Conservation (phyloP, 2,797 vertebrate species). For the Chromis chromis region DNA sequence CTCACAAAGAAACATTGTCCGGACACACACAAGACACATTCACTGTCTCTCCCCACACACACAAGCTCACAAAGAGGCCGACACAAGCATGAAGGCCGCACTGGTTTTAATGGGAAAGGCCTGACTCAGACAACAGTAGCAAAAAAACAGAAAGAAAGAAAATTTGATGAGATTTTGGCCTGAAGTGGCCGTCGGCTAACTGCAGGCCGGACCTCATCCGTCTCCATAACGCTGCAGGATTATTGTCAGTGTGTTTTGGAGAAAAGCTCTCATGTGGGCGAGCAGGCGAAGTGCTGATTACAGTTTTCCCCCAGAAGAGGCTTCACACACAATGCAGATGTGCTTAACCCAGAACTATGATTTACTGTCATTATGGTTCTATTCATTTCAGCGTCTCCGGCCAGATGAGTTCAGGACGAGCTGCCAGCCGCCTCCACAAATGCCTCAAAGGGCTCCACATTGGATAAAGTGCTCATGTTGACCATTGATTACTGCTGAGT, state of each 20-base stretch:
- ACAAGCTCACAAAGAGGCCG: slow-evolving; percentile 16
- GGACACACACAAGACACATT: slow-evolving; percentile 71
- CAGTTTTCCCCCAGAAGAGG: slow-evolving; percentile 21
- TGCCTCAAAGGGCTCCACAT: background rate
- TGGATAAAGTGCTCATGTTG: background rate
- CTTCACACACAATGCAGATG: slow-evolving; percentile 7
- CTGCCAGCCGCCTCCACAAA: no score
- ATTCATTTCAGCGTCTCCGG: slow-evolving; percentile 1
- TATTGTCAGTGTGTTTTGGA: slow-evolving; percentile 41
- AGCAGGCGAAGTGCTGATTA: slow-evolving; percentile 40
- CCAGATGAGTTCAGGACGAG: background rate
- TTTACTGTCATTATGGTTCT: background rate
- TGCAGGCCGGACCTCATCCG: slow-evolving; percentile 30
- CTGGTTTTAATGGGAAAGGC: slow-evolving; percentile 67
- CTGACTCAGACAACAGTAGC: slow-evolving; percentile 77
- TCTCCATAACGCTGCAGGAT: slow-evolving; percentile 28
- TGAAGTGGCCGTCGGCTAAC: slow-evolving; percentile 38
- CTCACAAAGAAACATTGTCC: slow-evolving; percentile 86
- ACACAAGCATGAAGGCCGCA: slow-evolving; percentile 35
- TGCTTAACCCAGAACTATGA: background rate
- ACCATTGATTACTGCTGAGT: background rate
- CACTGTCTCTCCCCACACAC: slow-evolving; percentile 43
- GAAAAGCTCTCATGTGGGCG: slow-evolving; percentile 35
- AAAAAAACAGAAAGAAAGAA: background rate
- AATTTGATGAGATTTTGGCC: slow-evolving; percentile 68